phyloP scores from a whole-genome alignment of 2,888 invertebrate species.

The Tethea ocularis region DNA sequence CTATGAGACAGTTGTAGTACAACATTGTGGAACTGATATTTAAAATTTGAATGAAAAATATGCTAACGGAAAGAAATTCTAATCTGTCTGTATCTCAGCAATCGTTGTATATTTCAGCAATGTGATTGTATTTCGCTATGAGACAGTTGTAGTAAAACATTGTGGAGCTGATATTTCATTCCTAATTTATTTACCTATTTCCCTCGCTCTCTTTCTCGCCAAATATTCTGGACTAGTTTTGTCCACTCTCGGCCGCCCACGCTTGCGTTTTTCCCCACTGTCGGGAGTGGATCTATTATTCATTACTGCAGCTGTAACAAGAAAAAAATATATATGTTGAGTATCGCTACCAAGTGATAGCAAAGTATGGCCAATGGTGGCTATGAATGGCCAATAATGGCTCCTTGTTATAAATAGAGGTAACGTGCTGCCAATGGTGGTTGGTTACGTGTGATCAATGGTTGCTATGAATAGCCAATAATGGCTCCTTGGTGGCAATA shows the following conservation, averaged over 20 bases:
- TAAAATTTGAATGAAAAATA: background rate
- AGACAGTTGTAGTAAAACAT: no score
- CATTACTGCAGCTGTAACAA: conserved; percentile 61
- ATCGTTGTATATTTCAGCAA: background rate
- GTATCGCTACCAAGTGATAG: background rate
- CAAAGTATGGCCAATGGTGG: background rate
- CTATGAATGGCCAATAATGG: background rate
- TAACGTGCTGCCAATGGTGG: no score
- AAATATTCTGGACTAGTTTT: conserved; percentile 75
- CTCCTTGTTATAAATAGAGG: no score
- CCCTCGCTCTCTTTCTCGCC: conserved; percentile 66
- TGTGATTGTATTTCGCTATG: background rate
- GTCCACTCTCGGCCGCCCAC: conserved; percentile 71
- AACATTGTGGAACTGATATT: background rate
- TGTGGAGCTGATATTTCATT: background rate
- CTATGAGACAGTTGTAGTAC: background rate
- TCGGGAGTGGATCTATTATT: conserved; percentile 49
- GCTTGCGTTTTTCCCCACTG: conserved; percentile 67
- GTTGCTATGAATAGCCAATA: background rate
- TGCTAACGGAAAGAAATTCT: background rate
- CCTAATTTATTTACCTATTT: conserved; percentile 52
- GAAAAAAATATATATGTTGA: conserved; percentile 9
- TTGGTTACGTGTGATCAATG: no score
- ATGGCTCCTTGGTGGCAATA: background rate
- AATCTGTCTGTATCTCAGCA: background rate